Percentiles rank a stretch among this genome's conserved stretches.
Conservation (phyloP, 2,888 invertebrate genomes). For the Heliconius erato region DNA sequence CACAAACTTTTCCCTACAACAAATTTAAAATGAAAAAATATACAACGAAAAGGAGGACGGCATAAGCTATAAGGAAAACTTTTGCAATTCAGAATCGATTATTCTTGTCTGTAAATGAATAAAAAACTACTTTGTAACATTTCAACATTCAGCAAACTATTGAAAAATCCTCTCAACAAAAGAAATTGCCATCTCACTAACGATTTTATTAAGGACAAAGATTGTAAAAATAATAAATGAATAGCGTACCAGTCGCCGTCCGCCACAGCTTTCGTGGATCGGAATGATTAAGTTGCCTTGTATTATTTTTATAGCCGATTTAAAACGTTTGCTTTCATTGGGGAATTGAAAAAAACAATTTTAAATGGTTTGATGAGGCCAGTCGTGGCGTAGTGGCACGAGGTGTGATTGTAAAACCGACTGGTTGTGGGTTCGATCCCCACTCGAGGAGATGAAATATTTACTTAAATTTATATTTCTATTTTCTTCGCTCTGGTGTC, state of each 20-base stretch:
- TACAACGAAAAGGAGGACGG: background rate
- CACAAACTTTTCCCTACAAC: background rate
- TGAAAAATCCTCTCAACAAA: constrained; percentile 13
- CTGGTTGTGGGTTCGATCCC: no score
- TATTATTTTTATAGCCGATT: constrained; percentile 35
- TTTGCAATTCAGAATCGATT: constrained; percentile 20
- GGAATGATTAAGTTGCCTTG: constrained; percentile 37
- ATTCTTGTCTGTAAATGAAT: constrained; percentile 22
- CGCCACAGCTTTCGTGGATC: constrained; percentile 47
- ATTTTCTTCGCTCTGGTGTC: no score
- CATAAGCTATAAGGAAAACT: constrained; percentile 4
- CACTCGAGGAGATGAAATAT: no score
- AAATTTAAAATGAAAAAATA: constrained; percentile 5
- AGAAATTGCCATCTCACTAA: constrained; percentile 37
- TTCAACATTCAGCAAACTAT: constrained; percentile 22
- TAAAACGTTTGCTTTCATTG: constrained; percentile 23
- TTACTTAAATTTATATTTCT: no score
- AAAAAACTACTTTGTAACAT: constrained; percentile 26
- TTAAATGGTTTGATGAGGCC: background rate
- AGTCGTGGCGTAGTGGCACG: no score
- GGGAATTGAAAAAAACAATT: constrained; percentile 17
- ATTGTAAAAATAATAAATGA: constrained; percentile 50
- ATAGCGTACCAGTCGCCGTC: constrained; percentile 52
- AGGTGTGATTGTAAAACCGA: no score
- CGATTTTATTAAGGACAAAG: constrained; percentile 39